A percentile compares a stretch with the other conserved stretches of the same genome.
phyloP scores from a whole-genome alignment of 2,888 invertebrate species.

The Drosophila cognata region DNA sequence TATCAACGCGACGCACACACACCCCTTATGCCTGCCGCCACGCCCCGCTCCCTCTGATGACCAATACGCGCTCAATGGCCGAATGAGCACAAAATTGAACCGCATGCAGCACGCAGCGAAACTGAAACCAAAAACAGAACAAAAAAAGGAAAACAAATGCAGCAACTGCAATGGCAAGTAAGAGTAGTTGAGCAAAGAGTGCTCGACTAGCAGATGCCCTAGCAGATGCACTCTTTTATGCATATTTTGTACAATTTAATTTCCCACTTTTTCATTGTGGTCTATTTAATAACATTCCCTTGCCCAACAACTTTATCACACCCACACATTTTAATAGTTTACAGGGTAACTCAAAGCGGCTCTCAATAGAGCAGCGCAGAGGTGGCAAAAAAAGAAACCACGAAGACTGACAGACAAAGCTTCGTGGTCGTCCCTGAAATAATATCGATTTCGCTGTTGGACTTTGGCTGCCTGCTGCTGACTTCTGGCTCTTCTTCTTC shows the following conservation, averaged over 20 bases:
- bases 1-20: constrained; percentile 18
- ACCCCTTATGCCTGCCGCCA: background rate
- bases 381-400: constrained; percentile 24
- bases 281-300: background rate
- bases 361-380: constrained; percentile 1
- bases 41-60: background rate
- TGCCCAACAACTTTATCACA: background rate
- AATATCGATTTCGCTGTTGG: constrained; percentile 77
- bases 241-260: background rate
- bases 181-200: background rate
- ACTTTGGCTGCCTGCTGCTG: constrained; percentile 51
- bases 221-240: rapidly evolving
- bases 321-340: background rate
- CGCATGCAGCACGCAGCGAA: constrained; percentile 46
- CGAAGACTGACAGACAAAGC: constrained; percentile 40
- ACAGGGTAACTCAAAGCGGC: constrained; percentile 1
- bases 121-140: constrained; percentile 29
- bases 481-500: constrained; percentile 26
- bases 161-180: background rate
- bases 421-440: constrained; percentile 72
- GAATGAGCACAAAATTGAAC: constrained; percentile 73
- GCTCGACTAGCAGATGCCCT: constrained; percentile 13
- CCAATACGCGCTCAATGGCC: constrained; percentile 53
- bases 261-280: background rate
- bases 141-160: constrained; percentile 10